phyloP scores from a whole-genome alignment of 1,140 invertebrate species.

The Bombus turneri region DNA sequence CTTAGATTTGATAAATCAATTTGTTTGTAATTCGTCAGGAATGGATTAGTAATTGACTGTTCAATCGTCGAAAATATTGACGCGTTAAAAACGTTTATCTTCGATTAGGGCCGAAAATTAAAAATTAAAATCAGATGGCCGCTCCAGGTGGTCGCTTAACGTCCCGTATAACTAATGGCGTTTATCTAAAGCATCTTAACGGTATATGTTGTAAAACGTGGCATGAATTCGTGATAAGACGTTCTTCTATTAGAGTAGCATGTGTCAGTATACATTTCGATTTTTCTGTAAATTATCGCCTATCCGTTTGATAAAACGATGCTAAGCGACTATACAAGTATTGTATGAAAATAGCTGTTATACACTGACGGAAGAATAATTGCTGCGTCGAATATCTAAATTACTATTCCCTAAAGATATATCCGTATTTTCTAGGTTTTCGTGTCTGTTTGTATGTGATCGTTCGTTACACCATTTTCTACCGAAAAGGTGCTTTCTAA shows the following conservation, averaged over 20 bases:
- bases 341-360: background rate
- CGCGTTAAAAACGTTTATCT: background rate
- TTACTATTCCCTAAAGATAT: background rate
- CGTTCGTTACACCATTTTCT: background rate
- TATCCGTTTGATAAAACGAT: background rate
- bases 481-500: background rate
- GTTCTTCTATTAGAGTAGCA: background rate
- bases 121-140: background rate
- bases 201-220: background rate
- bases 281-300: background rate
- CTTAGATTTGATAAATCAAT: background rate
- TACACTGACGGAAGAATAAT: background rate
- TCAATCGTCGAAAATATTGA: background rate
- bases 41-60: background rate
- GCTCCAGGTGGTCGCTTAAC: background rate
- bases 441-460: background rate
- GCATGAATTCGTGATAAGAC: background rate
- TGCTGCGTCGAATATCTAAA: background rate
- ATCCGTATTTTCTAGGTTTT: background rate
- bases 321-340: background rate
- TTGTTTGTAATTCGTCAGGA: background rate
- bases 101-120: background rate
- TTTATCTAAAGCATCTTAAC: background rate
- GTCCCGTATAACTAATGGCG: background rate
- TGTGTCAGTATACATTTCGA: background rate